Evolutionary conservation across 2,113 vertebrate genomes (phyloP), one percentile per base, ranked within the genome.

Genomic region (Aleadryas rufinucha): DNA sequence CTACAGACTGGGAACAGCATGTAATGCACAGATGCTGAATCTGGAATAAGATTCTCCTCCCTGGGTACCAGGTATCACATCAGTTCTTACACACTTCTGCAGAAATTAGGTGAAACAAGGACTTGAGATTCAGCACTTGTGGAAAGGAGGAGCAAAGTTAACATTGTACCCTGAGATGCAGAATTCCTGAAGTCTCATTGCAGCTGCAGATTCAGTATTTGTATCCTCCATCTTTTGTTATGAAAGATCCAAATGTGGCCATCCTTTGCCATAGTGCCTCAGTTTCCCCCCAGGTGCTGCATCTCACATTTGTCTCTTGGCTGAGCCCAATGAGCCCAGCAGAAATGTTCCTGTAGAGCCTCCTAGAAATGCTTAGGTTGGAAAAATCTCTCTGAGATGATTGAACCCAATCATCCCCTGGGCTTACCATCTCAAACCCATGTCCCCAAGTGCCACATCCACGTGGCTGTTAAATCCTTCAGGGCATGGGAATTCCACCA

Each of bases 21-120:
- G 79, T 60, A 31, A 17, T 37, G 5, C 19, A 33, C 0, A 1
- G 56, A 4, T 75, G 23, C 41, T 39, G 35, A 78, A 75, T 50
- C 37, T 68, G 31, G 17, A 59, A 63, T 8, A 45, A 53, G 60
- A 57, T 52, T 95, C 23, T 77, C 7, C 23, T 52, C 13, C 39
- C 37, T 57, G 28, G 10, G 33, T 65, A 49, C 11, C 19, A 41
- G 44, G 44, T 20, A n/a, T 23, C 5, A 3, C 2, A 6, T 35
- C 37, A 39, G 8, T 53, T 79, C 24, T 65, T 33, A 5, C 22
- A 24, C 47, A 93, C 30, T 86, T 90, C 82, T 83, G 47, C 83
- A 87, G 93, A 87, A 90, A 68, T 41, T 66, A 61, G 65, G 52
- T 88, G 92, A 87, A 93, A 89, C 39, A 45, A 35, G 22, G 54